phyloP scores from a whole-genome alignment of 2,797 vertebrate genomes.

The Pseudocheirus occidentalis region DNA sequence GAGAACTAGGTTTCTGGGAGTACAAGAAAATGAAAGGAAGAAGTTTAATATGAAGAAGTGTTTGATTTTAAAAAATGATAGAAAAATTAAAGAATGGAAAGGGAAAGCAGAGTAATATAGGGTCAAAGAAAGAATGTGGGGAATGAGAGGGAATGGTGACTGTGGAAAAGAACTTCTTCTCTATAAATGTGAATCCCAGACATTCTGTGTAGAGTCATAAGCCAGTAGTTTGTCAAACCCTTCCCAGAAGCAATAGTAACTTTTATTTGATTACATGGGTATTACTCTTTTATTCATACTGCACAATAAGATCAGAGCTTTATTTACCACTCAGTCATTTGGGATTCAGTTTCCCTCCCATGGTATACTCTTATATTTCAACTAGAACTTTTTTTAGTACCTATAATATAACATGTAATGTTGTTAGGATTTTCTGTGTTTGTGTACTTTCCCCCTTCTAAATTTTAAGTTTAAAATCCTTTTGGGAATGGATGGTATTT shows the following conservation, averaged over 20 bases:
- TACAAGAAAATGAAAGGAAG: background rate
- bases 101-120: background rate
- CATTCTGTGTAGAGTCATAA: background rate
- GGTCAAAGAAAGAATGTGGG: background rate
- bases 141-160: background rate
- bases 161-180: background rate
- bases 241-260: background rate
- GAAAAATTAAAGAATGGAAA: background rate
- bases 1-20: background rate
- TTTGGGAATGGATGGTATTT: background rate
- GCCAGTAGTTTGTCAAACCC: background rate
- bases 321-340: background rate
- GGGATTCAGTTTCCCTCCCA: too few species aligned
- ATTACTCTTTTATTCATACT: background rate
- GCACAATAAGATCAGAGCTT: background rate
- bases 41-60: background rate
- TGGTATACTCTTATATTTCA: background rate
- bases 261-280: background rate
- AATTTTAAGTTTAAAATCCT: background rate
- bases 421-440: background rate
- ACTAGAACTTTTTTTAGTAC: background rate
- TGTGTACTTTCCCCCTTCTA: background rate
- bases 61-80: too few species aligned
- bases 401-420: background rate
- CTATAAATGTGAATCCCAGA: background rate